phyloP scores from a whole-genome alignment of 1,140 invertebrate genomes.

The Sycobia sp. region DNA sequence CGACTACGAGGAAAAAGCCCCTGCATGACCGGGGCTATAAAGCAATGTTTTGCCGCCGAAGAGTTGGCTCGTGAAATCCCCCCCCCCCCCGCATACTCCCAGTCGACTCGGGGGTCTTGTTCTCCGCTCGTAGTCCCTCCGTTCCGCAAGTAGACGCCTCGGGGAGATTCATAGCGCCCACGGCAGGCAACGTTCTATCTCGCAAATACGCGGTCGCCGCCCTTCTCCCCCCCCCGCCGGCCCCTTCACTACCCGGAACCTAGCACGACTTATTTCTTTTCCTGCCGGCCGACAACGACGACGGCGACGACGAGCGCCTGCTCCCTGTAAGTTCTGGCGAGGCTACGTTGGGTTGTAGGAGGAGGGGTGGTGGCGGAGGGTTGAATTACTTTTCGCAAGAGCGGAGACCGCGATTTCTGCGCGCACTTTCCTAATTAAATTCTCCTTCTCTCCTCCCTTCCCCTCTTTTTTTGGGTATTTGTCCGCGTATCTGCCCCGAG shows the following conservation, averaged over 20 bases:
- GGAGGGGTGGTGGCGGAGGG: no score
- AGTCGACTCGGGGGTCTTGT: neutral
- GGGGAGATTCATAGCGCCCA: constrained; percentile 4
- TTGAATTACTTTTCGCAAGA: constrained; percentile 12
- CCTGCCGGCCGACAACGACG: neutral
- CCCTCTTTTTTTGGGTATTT: no score
- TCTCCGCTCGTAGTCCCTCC: neutral
- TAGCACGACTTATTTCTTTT: neutral
- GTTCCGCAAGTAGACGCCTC: neutral
- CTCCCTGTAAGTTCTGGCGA: no score
- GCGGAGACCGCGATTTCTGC: neutral
- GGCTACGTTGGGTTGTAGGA: no score
- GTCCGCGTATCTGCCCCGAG: no score
- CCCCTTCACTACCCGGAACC: neutral
- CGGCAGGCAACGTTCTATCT: constrained; percentile 1
- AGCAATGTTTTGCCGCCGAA: no score
- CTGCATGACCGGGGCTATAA: no score
- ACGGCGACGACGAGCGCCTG: no score
- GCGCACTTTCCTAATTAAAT: constrained; percentile 10
- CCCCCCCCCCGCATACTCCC: neutral
- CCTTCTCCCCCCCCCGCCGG: neutral
- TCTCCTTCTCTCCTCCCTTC: neutral
- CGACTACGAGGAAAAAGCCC: no score
- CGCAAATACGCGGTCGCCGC: neutral
- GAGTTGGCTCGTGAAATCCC: neutral